A percentile compares a stretch with the other conserved stretches of the same genome.
phyloP scores from a whole-genome alignment of 2,113 vertebrate genomes.

The Strix aluco region DNA sequence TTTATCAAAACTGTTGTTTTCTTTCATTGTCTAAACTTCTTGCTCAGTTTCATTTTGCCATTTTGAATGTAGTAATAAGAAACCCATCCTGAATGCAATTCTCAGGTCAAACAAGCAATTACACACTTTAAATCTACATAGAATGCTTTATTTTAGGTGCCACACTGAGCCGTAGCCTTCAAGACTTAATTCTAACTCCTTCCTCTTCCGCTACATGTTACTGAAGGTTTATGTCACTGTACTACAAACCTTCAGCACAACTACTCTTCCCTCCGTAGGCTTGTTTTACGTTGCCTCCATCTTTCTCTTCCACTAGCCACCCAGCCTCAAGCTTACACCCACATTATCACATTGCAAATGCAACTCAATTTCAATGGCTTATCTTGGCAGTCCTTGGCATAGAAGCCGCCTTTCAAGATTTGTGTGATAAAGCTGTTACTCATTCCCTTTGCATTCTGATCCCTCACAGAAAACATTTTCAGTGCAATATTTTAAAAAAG shows the following conservation, averaged over 20 bases:
- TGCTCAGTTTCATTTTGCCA: background rate
- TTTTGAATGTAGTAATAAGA: background rate
- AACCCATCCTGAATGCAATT: background rate
- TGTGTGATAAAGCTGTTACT: constrained; percentile 18
- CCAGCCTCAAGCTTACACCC: background rate
- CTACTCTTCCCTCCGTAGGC: background rate
- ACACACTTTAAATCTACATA: background rate
- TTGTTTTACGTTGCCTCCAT: background rate
- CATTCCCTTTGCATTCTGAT: background rate
- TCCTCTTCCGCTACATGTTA: background rate
- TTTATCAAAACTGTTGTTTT: background rate
- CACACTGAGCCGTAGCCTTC: background rate
- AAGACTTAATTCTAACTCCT: background rate
- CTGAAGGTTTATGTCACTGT: background rate
- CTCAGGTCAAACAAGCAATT: background rate
- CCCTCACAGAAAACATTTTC: background rate
- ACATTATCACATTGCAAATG: background rate
- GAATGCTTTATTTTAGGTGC: background rate
- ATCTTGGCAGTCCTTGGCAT: background rate
- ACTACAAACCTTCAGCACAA: background rate
- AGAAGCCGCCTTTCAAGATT: background rate
- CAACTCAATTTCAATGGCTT: background rate
- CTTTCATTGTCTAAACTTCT: background rate
- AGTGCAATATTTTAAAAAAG: background rate
- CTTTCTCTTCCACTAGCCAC: background rate